phyloP scores from a whole-genome alignment of 2,113 vertebrate species.

The Cephalopterus ornatus region DNA sequence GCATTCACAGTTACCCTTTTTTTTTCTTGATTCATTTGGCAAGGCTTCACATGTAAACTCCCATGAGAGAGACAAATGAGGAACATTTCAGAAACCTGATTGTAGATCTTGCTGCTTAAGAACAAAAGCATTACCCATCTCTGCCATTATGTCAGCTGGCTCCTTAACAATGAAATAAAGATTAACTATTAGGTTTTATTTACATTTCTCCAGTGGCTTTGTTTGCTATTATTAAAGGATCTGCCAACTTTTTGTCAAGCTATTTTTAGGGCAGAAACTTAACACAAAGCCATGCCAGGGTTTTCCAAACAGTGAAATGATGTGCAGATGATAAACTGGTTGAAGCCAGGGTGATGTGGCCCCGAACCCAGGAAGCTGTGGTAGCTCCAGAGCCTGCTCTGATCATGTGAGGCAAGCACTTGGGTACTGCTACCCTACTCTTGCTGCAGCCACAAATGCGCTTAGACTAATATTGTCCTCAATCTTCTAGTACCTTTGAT shows the following conservation, averaged over 20 bases:
- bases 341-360: rapidly evolving
- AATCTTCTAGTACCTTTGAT: neutral
- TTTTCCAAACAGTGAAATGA: neutral
- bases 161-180: conserved; percentile 7
- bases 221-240: conserved; percentile 28
- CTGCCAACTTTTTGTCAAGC: neutral
- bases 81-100: neutral
- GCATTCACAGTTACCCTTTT: neutral
- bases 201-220: neutral
- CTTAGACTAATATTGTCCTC: rapidly evolving
- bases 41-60: neutral
- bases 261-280: conserved; percentile 13
- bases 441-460: neutral
- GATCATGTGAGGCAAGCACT: neutral
- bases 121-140: neutral
- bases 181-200: conserved; percentile 20
- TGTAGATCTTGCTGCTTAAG: neutral
- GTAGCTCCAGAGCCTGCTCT: neutral
- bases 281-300: neutral
- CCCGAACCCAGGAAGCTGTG: rapidly evolving
- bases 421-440: neutral
- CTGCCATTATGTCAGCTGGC: neutral
- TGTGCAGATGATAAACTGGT: neutral
- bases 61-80: neutral
- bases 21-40: neutral